Percentiles rank a stretch among this genome's conserved stretches.
Evolutionary conservation across 2,888 invertebrate species (phyloP).

Genomic region (Trichopria drosophilae): DNA sequence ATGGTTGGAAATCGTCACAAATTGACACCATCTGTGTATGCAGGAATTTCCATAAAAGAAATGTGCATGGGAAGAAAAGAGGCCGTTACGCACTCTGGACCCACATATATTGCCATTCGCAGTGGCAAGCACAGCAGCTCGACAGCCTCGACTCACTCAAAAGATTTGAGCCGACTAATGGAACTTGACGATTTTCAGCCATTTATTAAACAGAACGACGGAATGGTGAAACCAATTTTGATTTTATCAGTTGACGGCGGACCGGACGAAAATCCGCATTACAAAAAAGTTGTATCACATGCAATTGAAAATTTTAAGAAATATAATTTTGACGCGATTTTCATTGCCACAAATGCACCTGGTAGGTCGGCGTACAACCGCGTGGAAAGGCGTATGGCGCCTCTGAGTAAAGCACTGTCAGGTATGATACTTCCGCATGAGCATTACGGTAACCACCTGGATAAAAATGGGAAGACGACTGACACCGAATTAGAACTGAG

Average conservation of each 20-base stretch:
- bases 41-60: no score
- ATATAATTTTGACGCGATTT: background rate
- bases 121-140: background rate
- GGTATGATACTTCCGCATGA: background rate
- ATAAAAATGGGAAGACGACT: background rate
- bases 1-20: background rate
- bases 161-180: no score
- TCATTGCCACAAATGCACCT: background rate
- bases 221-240: no score
- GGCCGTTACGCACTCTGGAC: background rate
- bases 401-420: background rate
- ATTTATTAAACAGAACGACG: no score
- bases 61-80: background rate
- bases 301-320: background rate
- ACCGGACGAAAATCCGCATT: no score
- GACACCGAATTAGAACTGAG: background rate
- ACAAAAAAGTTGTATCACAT: background rate
- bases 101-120: background rate
- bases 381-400: slow-evolving; percentile 2
- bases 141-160: background rate
- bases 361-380: no score
- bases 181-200: no score
- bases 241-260: no score
- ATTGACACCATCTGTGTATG: no score
- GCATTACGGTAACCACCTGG: background rate